A percentile compares a stretch with the other conserved stretches of the same genome.
phyloP scores from a whole-genome alignment of 2,888 invertebrate genomes.

The Erebia epiphron region DNA sequence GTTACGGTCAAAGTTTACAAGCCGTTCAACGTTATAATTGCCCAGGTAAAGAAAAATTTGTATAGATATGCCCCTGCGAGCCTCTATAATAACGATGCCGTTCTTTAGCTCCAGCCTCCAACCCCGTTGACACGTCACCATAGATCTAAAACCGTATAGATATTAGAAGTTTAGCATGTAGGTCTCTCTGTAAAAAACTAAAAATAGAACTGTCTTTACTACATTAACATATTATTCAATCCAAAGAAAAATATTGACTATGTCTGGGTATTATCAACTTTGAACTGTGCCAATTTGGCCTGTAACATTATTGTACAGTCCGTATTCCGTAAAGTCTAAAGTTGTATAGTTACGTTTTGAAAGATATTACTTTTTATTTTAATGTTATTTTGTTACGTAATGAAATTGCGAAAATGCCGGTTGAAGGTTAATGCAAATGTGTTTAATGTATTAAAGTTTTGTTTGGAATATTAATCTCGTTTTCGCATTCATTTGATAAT shows the following conservation, averaged over 20 bases:
- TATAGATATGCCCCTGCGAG: background rate
- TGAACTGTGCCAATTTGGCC: background rate
- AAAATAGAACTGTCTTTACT: too few species aligned
- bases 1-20: background rate
- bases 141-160: too few species aligned
- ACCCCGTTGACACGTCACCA: too few species aligned
- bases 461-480: background rate
- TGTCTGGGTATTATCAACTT: background rate
- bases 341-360: background rate
- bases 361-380: slow-evolving; percentile 18
- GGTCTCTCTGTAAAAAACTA: too few species aligned
- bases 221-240: too few species aligned
- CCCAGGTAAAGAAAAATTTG: background rate
- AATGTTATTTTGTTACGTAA: slow-evolving; percentile 15
- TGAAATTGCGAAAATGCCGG: slow-evolving; percentile 10
- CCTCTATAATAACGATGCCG: too few species aligned
- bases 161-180: too few species aligned
- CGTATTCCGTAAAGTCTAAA: background rate
- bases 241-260: background rate
- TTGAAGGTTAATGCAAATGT: slow-evolving; percentile 2
- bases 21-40: background rate
- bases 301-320: background rate
- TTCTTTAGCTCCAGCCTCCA: too few species aligned
- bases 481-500: slow-evolving; percentile 4
- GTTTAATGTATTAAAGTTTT: slow-evolving; percentile 13